Percentiles rank a stretch among this genome's conserved stretches.
Evolutionary conservation across 2,113 vertebrate species (phyloP).

Genomic region (Petaurus breviceps): DNA sequence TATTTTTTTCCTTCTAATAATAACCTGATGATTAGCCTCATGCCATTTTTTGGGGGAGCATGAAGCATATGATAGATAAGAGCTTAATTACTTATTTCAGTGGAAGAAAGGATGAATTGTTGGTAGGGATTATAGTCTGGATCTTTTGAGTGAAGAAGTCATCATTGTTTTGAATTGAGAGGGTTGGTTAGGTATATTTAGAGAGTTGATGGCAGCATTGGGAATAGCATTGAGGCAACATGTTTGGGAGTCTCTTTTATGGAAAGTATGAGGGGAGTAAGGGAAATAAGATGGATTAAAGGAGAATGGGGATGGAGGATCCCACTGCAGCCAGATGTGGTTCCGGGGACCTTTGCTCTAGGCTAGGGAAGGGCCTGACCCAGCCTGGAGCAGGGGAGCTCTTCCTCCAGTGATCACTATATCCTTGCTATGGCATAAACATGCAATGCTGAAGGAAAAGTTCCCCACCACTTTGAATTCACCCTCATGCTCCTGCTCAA

Average conservation of each 20-base stretch:
- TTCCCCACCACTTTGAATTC: not conserved
- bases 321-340: conserved; percentile 32
- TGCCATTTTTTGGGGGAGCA: conserved; percentile 71
- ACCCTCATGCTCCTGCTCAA: not conserved
- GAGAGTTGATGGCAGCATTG: conserved; percentile 28
- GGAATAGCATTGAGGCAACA: conserved; percentile 2
- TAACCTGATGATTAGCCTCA: conserved; percentile 47
- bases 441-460: not conserved
- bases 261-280: conserved; percentile 38
- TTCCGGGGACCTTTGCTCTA: not conserved
- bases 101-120: conserved; percentile 23
- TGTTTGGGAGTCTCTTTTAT: conserved; percentile 29
- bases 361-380: not conserved
- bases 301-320: conserved; percentile 1
- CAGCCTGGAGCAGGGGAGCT: not conserved
- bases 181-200: conserved; percentile 31
- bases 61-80: conserved; percentile 61
- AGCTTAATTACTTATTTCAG: conserved; percentile 55
- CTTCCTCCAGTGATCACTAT: not conserved
- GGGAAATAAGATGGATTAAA: conserved; percentile 30
- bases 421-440: not conserved
- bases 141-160: conserved; percentile 44
- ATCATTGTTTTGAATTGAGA: conserved; percentile 20
- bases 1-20: conserved; percentile 71
- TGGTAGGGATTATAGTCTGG: conserved; percentile 4